Base-by-base conservation (phyloP, 2,797 vertebrate genomes). In the Microctenopoma lineatum region DNA sequence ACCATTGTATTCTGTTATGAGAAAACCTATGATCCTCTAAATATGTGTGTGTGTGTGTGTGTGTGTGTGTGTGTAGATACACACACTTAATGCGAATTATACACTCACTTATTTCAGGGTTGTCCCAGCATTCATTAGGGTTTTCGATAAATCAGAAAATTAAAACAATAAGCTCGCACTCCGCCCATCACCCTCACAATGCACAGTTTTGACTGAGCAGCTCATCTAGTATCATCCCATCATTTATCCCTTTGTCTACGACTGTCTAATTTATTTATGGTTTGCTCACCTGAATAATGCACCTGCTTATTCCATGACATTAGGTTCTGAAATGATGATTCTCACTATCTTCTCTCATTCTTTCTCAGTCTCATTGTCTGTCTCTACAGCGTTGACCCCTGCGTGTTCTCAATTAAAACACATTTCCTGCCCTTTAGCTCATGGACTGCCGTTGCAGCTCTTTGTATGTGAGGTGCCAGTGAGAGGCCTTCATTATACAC, bases 361-460 rank as follows among this genome's bases (percentile, higher is more conserved):
- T 3, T 4, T 68, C 63, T 48, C 16, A 16, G 38, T 65, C 52
- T 66, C 34, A 18, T 32, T 25, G 48, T 59, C 45, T 34, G 50
- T 59, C 72, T 66, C 14, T 14, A 9, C 34, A 7, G 64, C 72
- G 86, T 73, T 70, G 74, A 83, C 87, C 90, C 75, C 78, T 59
- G 90, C 88, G 58, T 81, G 86, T 80, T 81, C 62, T 87, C 90
- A 88, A 88, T 92, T 92, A 92, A 92, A 87, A 81, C 76, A 16
- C 47, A 80, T 79, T 87, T 58, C 74, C 81, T 81, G 75, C 79
- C 81, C 79, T 34, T 66, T 75, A 59, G 77, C 73, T 72, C 42
- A 32, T 2, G 66, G 65, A 21, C 63, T 32, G 47, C 4, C 59
- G 63, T 63, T 60, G 85, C 83, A 63, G 83, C 66, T 70, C 71